Base-by-base conservation (phyloP, 1,140 invertebrate genomes). In the Formica exsecta region DNA sequence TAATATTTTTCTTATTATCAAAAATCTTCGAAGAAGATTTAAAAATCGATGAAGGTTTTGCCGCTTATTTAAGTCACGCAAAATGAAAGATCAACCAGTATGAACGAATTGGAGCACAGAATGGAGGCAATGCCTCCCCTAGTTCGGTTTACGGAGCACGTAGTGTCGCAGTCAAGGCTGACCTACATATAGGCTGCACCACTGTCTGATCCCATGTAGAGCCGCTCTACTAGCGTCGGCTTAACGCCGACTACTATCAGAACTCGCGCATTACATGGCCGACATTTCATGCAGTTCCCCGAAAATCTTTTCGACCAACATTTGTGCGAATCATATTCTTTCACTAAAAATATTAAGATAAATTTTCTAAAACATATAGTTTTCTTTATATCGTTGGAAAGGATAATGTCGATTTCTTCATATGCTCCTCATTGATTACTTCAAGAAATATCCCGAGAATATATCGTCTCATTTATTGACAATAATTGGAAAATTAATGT, bases 161-260 rank as follows among this genome's bases (percentile, higher is more conserved):
- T 94, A 92, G 80, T 93, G 92, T 93, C 93, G 93, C 93, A 93
- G 91, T 93, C 91, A 74, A 86, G 92, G 85, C 86, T 93, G 93
- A 93, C 93, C 93, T 93, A 94, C 86, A 94, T 94, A 88, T 91
- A 77, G 86, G 86, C 79, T 88, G 90, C 88, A 90, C 91, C 87
- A 91, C 92, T 89, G 85, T 89, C 91, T 86, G 89, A 91, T 92
- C 71, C 59, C 66, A 41, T 66, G 87, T 57, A 86, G 65, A 86
- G 25, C 71, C 54, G 29, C 61, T 84, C 87, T 71, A 61, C 87
- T 84, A 73, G 77, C 62, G 65, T n/a, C 51, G 68, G 73, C 85
- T 89, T 89, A 89, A 54, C 84, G 76, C 22, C 25, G 19, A 61
- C 71, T 65, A 32, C 41, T 65, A 44, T 85, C 75, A 86, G 25